Base-by-base conservation (phyloP, 2,113 vertebrate species). In the Empidonax traillii region DNA sequence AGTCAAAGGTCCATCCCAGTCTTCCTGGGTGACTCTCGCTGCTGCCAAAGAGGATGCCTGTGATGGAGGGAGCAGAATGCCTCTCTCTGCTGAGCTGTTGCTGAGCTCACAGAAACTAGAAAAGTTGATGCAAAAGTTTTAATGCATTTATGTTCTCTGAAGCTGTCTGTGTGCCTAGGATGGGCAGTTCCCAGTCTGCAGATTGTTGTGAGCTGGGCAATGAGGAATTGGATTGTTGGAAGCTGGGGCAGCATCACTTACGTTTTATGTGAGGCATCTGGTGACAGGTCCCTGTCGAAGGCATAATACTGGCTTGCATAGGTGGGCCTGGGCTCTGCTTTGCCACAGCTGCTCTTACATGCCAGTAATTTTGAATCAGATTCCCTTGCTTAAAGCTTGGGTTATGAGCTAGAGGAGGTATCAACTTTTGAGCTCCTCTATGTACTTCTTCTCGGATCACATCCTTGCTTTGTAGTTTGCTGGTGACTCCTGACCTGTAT, bases 231-330 rank as follows among this genome's bases (percentile, higher is more conserved):
- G 37, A 35, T 35, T 43, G 59, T 39, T 65, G 74, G n/a, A 75
- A 41, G 47, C 39, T 67, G 56, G 37, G 33, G 16, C 12, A 72
- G 35, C 53, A 51, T 67, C 65, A 21, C 18, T 75, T 74, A 12
- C 0, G 1, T 23, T 67, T 82, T 55, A 8, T 30, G 13, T 7
- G 39, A 46, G 6, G 2, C 8, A 8, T 35, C 30, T 73, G 49
- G 27, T 90, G 58, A 17, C 27, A 33, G 41, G 22, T 85, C 23
- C 30, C 37, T 59, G 47, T 59, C 24, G 37, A 9, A 73, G 53
- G 76, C 33, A 3, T 44, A 20, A 0, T 0, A 0, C 7, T 88
- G 63, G 15, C 52, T 59, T 31, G 20, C 22, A 8, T 33, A 21
- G 17, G 23, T 72, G 46, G 37, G 10, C 74, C 46, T 41, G 53